phyloP scores from a whole-genome alignment of 2,888 invertebrate species.

The Synanthedon myopaeformis region DNA sequence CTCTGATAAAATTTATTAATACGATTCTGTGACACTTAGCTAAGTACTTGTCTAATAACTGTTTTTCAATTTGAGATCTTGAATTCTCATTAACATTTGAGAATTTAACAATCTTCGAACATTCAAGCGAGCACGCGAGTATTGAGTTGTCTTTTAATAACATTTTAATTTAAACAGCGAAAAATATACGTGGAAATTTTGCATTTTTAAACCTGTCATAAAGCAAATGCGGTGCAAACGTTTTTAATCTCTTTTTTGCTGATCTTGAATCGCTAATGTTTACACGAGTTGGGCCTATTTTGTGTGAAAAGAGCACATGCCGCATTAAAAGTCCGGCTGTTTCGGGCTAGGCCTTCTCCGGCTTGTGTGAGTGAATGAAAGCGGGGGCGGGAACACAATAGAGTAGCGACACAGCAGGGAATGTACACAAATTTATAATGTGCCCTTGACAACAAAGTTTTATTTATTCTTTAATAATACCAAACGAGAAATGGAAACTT shows the following conservation, averaged over 20 bases:
- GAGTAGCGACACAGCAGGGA: background rate
- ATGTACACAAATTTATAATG: background rate
- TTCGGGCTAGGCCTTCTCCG: slow-evolving; percentile 46
- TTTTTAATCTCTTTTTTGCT: slow-evolving; percentile 24
- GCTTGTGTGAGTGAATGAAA: slow-evolving; percentile 57
- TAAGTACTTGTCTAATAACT: no score
- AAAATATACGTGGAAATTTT: background rate
- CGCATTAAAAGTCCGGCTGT: slow-evolving; percentile 61
- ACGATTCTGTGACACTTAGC: no score
- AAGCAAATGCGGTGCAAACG: slow-evolving; percentile 1
- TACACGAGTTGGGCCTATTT: slow-evolving; percentile 31
- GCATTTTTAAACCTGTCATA: slow-evolving; percentile 1
- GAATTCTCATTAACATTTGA: no score
- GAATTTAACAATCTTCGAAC: no score
- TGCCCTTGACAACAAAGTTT: no score
- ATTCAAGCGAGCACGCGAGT: no score
- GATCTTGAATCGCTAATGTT: slow-evolving; percentile 34
- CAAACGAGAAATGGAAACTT: no score
- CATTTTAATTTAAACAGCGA: no score
- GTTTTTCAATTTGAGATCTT: no score
- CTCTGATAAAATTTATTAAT: no score
- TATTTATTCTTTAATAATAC: no score
- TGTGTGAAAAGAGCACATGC: slow-evolving; percentile 55
- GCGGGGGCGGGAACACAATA: slow-evolving; percentile 12
- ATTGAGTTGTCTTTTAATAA: no score